A percentile compares a stretch with the other conserved stretches of the same genome.
These are phyloP conservation scores for Scaptodrosophila lebanonensis DNA, from an alignment of 1,140 invertebrate genomes.

Conservation along the genomic window DNA sequence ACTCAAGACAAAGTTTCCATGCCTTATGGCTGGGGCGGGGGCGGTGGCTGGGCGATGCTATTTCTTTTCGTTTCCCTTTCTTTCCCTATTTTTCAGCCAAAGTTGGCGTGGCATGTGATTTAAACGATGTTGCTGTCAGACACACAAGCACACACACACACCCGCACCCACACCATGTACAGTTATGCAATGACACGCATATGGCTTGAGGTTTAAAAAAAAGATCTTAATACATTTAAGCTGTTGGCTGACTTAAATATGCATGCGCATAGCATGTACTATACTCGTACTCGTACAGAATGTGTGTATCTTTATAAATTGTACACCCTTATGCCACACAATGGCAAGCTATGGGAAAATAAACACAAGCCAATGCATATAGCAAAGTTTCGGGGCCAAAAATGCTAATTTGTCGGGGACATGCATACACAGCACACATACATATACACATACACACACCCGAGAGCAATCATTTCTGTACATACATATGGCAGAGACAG, in stretches of 20 bases:
- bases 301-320: no score
- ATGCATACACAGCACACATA: slow-evolving; percentile 27
- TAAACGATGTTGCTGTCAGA: slow-evolving; percentile 21
- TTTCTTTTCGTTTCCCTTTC: no score
- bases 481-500: slow-evolving; percentile 12
- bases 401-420: slow-evolving; percentile 54
- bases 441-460: slow-evolving; percentile 4
- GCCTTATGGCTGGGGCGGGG: slow-evolving; percentile 18
- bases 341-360: slow-evolving; percentile 22
- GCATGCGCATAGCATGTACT: no score
- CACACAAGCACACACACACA: neutral
- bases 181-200: slow-evolving; percentile 63
- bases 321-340: slow-evolving; percentile 32
- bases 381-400: slow-evolving; percentile 41
- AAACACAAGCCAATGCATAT: slow-evolving; percentile 40
- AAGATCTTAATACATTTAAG: slow-evolving; percentile 41
- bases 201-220: slow-evolving; percentile 50
- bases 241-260: slow-evolving; percentile 41
- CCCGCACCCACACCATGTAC: no score
- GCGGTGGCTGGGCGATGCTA: slow-evolving; percentile 5
- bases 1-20: slow-evolving; percentile 61
- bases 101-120: slow-evolving; percentile 41
- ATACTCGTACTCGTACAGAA: no score
- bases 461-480: neutral
- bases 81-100: neutral